Base-by-base conservation (phyloP, 2,888 invertebrate genomes). In the Pristionchus maxplancki region DNA sequence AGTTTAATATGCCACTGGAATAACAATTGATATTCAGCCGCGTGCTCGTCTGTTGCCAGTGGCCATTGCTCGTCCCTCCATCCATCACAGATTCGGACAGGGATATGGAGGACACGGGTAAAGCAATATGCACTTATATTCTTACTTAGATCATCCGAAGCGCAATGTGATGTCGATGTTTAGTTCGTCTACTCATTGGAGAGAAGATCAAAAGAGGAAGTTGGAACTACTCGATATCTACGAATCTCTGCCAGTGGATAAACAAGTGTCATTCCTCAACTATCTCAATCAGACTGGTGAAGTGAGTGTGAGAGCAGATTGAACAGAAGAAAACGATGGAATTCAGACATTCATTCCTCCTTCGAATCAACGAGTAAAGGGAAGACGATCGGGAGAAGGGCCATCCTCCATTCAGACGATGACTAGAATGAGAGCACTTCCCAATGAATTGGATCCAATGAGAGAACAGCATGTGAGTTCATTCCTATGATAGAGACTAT, bases 21-120 rank as follows among this genome's bases (percentile, higher is more conserved):
- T n/a, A n/a, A n/a, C n/a, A n/a, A n/a, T n/a, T n/a, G n/a, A n/a
- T n/a, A 31, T 48, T 53, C 31, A 67, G 86, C 86, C 67, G 20
- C 86, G 71, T 64, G 85, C 85, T n/a, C 86, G 86, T 87, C 71
- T 87, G 28, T 50, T 87, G 17, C 86, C 86, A 3, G 86, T 87
- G 17, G 86, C 86, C 34, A 40, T 87, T 20, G 64, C 85, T 44
- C 85, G 85, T 15, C 64, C 40, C 20, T 11, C 53, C 53, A 53
- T 83, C 15, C 62, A 85, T n/a, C 40, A 85, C 24, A 64, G 64
- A 85, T 85, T 62, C 44, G 31, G 58, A 58, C 53, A 58, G 44
- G 31, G 81, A 11, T 81, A 81, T 28, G 81, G 53, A 50, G 44
- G n/a, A 78, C 44, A 78, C 44, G n/a, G 24, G 78, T 78, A 3